Percentiles rank a stretch among this genome's conserved stretches.
Evolutionary conservation across 2,888 invertebrate species (phyloP).

Genomic region (Cantharis flavilabris): DNA sequence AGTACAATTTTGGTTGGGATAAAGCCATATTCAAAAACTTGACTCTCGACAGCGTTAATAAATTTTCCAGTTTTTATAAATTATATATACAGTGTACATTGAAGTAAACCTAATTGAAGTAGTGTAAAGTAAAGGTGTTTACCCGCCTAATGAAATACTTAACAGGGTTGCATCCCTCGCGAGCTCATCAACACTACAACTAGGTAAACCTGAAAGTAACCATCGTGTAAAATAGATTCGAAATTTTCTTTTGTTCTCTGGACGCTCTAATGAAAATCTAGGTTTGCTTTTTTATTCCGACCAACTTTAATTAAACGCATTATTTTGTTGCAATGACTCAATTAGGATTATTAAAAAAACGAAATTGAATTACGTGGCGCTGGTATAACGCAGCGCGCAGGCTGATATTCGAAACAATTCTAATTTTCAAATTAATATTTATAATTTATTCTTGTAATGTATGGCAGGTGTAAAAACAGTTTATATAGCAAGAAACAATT

Average conservation of each 20-base stretch:
- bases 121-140: slow-evolving; percentile 20
- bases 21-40: neutral
- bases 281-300: neutral
- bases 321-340: neutral
- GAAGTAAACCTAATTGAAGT: slow-evolving; percentile 19
- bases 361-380: neutral
- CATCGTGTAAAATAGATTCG: slow-evolving; percentile 19
- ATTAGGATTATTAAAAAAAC: neutral
- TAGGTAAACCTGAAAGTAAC: slow-evolving; percentile 22
- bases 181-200: slow-evolving; percentile 16
- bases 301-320: slow-evolving; percentile 9
- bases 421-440: neutral
- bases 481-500: neutral
- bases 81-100: neutral
- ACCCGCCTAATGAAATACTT: slow-evolving; percentile 25
- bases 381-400: neutral
- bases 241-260: slow-evolving; percentile 11
- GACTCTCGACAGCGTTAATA: neutral
- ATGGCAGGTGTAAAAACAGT: neutral
- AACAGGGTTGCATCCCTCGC: slow-evolving; percentile 24
- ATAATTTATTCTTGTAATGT: neutral
- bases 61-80: neutral
- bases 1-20: neutral
- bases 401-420: neutral
- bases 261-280: slow-evolving; percentile 14